Conservation (phyloP, 1,140 invertebrate species). For the Procambarus virginalis region DNA sequence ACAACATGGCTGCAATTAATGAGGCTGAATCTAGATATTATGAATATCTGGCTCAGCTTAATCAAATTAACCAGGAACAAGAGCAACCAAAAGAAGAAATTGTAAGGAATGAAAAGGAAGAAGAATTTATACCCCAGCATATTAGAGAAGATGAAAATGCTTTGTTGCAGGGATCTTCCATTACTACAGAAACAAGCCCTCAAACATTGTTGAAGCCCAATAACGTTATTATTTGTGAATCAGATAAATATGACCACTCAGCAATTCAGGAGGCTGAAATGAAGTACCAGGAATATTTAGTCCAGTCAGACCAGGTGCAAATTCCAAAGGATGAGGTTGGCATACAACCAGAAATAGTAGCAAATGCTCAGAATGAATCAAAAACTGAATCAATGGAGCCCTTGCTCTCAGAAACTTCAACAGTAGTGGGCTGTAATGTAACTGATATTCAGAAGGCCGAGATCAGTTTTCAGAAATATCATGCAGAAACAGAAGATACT, state of each 20-base stretch:
- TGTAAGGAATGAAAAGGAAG: neutral
- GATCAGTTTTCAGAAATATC: constrained; percentile 47
- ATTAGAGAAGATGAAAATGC: neutral
- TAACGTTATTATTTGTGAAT: neutral
- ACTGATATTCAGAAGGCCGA: constrained; percentile 35
- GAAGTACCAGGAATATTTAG: constrained; percentile 16
- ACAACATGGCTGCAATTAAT: constrained; percentile 65
- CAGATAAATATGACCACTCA: neutral
- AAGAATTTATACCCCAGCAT: neutral
- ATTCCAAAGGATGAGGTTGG: neutral
- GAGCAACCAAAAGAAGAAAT: neutral
- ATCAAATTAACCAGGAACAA: neutral
- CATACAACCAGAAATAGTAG: neutral
- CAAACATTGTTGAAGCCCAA: neutral
- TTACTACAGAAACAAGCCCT: neutral
- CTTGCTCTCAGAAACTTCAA: neutral
- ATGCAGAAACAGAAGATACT: constrained; percentile 21
- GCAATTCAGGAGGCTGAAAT: constrained; percentile 3
- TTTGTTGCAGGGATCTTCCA: neutral
- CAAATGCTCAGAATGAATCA: constrained; percentile 6
- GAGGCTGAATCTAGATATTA: constrained; percentile 61
- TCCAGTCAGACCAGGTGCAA: neutral
- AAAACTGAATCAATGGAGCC: neutral
- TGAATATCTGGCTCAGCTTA: constrained; percentile 28
- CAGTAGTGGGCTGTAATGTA: constrained; percentile 38